These are phyloP conservation scores for Lagenorhynchus albirostris DNA, from an alignment of 2,113 vertebrate genomes.

Conservation along the genomic window DNA sequence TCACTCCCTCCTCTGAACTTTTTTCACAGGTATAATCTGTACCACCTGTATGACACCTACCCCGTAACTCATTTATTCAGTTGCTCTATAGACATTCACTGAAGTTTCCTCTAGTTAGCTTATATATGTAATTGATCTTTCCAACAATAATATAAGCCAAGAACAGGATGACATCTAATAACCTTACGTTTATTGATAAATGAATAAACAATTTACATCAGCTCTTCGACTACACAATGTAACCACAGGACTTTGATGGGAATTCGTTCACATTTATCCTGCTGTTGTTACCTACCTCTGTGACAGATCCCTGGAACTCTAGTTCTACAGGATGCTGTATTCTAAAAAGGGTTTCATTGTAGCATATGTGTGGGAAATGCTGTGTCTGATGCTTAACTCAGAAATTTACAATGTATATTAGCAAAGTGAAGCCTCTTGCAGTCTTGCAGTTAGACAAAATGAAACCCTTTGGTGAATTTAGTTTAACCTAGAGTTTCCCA, in stretches of 20 bases:
- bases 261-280: not conserved
- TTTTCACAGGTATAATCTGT: not conserved
- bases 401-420: not conserved
- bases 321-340: not conserved
- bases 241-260: not conserved
- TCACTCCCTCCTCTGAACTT: not conserved
- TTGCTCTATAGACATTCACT: not conserved
- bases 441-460: not conserved
- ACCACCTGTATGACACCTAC: accelerated
- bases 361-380: not conserved
- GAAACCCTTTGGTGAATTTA: not conserved
- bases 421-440: not conserved
- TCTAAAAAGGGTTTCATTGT: not conserved
- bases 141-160: not conserved
- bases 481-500: not conserved
- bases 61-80: too few species aligned
- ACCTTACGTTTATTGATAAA: not conserved
- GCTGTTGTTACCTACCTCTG: not conserved
- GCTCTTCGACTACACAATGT: not conserved
- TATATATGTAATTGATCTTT: not conserved
- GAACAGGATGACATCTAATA: not conserved
- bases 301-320: not conserved
- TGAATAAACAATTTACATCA: not conserved
- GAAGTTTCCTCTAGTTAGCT: not conserved
- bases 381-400: not conserved